Evolutionary conservation across 2,888 invertebrate species (phyloP).

Genomic region (Sepioteuthis lessoniana): DNA sequence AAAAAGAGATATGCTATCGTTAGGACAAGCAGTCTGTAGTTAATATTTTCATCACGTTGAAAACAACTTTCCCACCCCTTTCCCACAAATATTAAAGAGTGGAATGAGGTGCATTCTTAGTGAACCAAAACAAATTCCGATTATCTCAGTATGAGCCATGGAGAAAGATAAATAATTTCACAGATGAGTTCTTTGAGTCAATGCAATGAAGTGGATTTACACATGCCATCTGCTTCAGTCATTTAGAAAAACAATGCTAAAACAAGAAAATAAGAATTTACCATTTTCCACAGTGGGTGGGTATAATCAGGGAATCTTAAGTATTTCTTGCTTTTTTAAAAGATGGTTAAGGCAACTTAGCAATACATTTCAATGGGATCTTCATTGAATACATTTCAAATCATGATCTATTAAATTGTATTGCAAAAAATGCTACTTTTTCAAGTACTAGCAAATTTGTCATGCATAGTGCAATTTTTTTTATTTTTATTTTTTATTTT

Average conservation of each 20-base stretch:
- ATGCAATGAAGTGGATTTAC: neutral
- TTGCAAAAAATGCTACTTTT: no score
- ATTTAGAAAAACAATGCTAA: neutral
- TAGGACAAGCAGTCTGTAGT: neutral
- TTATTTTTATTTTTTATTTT: no score
- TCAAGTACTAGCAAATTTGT: no score
- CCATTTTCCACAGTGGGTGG: neutral
- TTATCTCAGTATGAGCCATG: neutral
- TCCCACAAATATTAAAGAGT: neutral
- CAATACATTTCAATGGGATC: neutral
- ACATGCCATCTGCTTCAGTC: neutral
- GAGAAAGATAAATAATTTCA: neutral
- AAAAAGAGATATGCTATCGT: neutral
- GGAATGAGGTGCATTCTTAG: neutral
- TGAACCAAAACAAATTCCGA: neutral
- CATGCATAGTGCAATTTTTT: no score
- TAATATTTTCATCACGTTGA: neutral
- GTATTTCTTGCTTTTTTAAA: neutral
- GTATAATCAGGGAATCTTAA: neutral
- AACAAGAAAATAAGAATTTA: neutral
- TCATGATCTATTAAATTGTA: no score
- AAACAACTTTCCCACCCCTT: neutral
- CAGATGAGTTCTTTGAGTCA: neutral
- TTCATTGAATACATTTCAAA: neutral
- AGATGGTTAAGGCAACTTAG: neutral